Conservation (phyloP, 2,113 vertebrate genomes). For the Casuarius casuarius region DNA sequence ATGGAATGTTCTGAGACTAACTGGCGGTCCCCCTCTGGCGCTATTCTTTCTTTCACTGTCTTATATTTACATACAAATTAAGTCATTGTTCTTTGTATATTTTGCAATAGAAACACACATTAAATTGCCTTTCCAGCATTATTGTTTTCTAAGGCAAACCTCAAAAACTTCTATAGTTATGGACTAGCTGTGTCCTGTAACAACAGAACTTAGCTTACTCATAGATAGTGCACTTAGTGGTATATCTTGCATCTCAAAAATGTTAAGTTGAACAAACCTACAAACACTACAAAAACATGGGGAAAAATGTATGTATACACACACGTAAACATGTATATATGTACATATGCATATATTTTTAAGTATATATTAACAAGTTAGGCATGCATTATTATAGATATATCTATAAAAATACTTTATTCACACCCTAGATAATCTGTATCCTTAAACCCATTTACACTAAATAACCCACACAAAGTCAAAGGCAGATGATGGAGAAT, state of each 20-base stretch:
- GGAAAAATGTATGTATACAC: neutral
- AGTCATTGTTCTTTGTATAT: neutral
- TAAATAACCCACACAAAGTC: neutral
- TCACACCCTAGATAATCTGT: neutral
- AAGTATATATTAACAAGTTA: neutral
- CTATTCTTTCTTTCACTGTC: neutral
- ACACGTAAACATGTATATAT: too few species aligned
- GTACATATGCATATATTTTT: neutral
- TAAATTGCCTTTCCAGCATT: neutral
- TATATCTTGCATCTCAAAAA: neutral
- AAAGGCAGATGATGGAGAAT: neutral
- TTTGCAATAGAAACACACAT: neutral
- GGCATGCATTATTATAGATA: neutral
- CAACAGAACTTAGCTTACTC: neutral
- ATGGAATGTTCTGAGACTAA: neutral
- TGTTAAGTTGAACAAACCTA: neutral
- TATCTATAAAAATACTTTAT: neutral
- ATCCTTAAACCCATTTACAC: neutral
- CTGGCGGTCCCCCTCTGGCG: accelerated
- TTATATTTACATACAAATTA: neutral
- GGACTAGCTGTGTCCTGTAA: neutral
- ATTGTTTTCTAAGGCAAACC: neutral
- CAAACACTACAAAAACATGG: neutral
- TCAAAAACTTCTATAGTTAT: neutral
- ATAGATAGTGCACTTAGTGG: neutral